A percentile compares a stretch with the other conserved stretches of the same genome.
Evolutionary conservation across 2,113 vertebrate species (phyloP).

Genomic region (Nannobrachium achirus): DNA sequence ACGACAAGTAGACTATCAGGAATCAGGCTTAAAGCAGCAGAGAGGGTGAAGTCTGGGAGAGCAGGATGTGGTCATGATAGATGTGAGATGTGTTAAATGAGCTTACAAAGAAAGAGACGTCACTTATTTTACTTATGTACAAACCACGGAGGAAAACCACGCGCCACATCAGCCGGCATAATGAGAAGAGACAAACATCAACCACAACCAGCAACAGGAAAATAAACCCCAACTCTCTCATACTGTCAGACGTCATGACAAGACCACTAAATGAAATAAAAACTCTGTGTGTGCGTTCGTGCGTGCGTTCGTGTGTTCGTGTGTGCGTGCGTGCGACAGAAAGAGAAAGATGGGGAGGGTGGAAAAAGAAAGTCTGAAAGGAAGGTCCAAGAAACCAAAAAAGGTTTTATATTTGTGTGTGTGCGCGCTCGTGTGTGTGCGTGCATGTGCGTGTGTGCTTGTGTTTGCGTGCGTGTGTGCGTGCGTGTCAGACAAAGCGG

Average conservation of each 20-base stretch:
- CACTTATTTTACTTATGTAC: constrained; percentile 14
- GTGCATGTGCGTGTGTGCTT: constrained; percentile 8
- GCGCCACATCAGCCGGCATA: constrained; percentile 21
- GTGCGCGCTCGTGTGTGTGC: not conserved
- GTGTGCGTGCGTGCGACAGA: not conserved
- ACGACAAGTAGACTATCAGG: too few species aligned
- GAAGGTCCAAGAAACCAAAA: too few species aligned
- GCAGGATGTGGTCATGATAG: constrained; percentile 34
- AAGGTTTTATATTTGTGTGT: too few species aligned
- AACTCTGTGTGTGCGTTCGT: constrained; percentile 18
- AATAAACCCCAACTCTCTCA: not conserved
- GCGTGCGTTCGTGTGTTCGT: constrained; percentile 19
- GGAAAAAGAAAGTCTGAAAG: too few species aligned
- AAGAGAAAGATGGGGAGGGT: constrained; percentile 16
- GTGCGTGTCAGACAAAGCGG: not conserved
- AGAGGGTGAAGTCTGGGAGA: not conserved
- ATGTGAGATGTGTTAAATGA: constrained; percentile 24
- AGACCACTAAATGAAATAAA: constrained; percentile 53
- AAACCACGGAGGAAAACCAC: constrained; percentile 43
- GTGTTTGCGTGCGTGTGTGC: constrained; percentile 9
- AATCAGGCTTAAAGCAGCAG: too few species aligned
- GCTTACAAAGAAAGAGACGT: constrained; percentile 12
- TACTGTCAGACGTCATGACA: constrained; percentile 40
- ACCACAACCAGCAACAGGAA: constrained; percentile 39
- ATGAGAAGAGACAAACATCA: constrained; percentile 42